Evolutionary conservation across 1,140 invertebrate genomes (phyloP), one percentile per base, ranked within the genome.

Genomic region (Drosophila ficusphila): DNA sequence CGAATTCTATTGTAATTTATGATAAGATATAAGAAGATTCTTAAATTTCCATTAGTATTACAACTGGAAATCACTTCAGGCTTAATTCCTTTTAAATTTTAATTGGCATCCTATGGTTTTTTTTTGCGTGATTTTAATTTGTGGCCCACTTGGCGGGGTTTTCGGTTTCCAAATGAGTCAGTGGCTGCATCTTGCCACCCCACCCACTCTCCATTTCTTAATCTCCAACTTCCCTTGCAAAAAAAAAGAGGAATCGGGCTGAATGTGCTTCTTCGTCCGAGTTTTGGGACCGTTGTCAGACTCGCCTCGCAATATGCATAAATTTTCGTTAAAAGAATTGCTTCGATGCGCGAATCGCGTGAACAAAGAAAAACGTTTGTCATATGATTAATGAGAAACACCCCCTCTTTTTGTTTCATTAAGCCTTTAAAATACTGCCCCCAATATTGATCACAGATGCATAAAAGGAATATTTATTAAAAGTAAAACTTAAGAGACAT

Each of bases 281-380:
- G 19, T 31, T 9, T 25, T 25, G 49, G 41, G 64, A 78, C 74
- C 79, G 79, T 76, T 83, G 79, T 71, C 61, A 85, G 53, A 85
- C 60, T 76, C 69, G 69, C 62, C 61, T 29, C 33, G 47, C 57
- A 79, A 62, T 51, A 60, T 68, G 70, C 76, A 79, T 86, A 86
- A 81, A 86, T 86, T 74, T 74, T 36, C 48, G 65, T 46, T 46
- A 58, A 57, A 41, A 29, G 33, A 70, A 42, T 57, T 75, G 27
- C 39, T 54, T 33, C 29, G 19, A 25, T 38, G n/a, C 21, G 23
- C 39, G 44, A 18, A 47, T 31, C 36, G 44, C 38, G 31, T 39
- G 72, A 86, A 86, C 82, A 86, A 86, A 86, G 81, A 81, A 81
- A 81, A 85, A 53, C 72, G 76, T 85, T 86, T 86, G 81, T 86